Conservation (phyloP, 2,888 invertebrate genomes). For the Megalurothrips usitatus region DNA sequence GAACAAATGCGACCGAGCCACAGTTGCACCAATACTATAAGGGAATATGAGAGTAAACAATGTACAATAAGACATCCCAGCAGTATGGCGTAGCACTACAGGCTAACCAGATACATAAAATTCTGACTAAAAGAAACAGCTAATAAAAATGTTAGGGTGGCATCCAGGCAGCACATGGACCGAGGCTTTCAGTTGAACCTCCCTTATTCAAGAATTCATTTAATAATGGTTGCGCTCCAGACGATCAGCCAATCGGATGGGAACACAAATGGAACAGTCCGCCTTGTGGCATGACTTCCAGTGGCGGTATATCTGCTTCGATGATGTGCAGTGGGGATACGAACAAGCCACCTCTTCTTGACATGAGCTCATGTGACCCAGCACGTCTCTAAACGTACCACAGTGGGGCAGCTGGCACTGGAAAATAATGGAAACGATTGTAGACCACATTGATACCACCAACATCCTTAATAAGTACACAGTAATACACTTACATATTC, state of each 20-base stretch:
- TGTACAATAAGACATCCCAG: neutral
- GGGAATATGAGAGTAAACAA: neutral
- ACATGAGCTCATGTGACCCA: conserved; percentile 2
- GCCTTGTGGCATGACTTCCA: conserved; percentile 14
- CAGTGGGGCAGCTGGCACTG: conserved; percentile 5
- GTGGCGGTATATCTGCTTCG: neutral
- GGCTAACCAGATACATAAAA: neutral
- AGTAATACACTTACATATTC: neutral
- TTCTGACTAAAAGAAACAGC: neutral
- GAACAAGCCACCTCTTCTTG: neutral
- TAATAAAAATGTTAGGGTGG: neutral
- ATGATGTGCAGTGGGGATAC: neutral
- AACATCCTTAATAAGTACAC: neutral
- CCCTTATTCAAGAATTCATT: neutral
- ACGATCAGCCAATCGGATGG: conserved; percentile 6
- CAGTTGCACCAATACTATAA: too few species aligned
- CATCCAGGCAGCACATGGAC: neutral
- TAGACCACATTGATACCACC: too few species aligned
- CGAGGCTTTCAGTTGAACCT: neutral
- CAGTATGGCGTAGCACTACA: neutral
- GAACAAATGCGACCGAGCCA: too few species aligned
- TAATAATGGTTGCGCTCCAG: neutral
- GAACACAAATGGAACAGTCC: conserved; percentile 19
- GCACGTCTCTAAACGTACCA: neutral
- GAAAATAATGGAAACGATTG: neutral